A percentile compares a stretch with the other conserved stretches of the same genome.
phyloP scores from a whole-genome alignment of 2,888 invertebrate species.

The Zygogramma bicolorata region DNA sequence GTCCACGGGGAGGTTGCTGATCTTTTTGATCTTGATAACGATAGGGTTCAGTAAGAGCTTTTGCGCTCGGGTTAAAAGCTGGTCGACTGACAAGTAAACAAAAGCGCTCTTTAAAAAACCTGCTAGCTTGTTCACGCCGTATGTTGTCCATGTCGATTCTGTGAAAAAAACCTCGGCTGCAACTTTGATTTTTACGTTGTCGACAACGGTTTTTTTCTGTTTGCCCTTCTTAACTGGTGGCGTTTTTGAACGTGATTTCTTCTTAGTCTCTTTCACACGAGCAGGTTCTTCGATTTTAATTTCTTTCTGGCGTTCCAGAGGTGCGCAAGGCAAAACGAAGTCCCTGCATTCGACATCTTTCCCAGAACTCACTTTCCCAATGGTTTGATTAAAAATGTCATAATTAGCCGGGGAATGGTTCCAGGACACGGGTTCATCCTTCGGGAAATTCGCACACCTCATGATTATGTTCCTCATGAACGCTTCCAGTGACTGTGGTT shows the following conservation, averaged over 20 bases:
- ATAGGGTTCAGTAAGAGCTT: constrained; percentile 52
- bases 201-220: constrained; percentile 14
- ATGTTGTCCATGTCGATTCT: constrained; percentile 39
- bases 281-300: constrained; percentile 9
- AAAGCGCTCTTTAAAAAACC: constrained; percentile 35
- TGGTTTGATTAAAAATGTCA: constrained; percentile 39
- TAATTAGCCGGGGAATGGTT: constrained; percentile 21
- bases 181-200: constrained; percentile 31
- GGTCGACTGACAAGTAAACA: constrained; percentile 38
- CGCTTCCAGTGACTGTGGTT: constrained; percentile 5
- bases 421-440: constrained; percentile 30
- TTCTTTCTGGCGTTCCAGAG: constrained; percentile 2
- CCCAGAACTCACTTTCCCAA: constrained; percentile 29
- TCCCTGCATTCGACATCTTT: constrained; percentile 31
- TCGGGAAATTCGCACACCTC: constrained; percentile 24
- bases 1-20: constrained; percentile 49
- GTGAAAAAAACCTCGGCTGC: constrained; percentile 53
- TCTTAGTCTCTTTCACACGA: constrained; percentile 13
- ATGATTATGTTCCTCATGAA: constrained; percentile 32
- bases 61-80: constrained; percentile 49
- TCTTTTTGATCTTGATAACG: constrained; percentile 50
- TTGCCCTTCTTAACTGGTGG: constrained; percentile 12
- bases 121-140: constrained; percentile 25
- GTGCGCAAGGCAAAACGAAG: constrained; percentile 32
- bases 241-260: not conserved